Evolutionary conservation across 2,113 vertebrate species (phyloP), one percentile per base, ranked within the genome.

Genomic region (Australoheros scitulus): DNA sequence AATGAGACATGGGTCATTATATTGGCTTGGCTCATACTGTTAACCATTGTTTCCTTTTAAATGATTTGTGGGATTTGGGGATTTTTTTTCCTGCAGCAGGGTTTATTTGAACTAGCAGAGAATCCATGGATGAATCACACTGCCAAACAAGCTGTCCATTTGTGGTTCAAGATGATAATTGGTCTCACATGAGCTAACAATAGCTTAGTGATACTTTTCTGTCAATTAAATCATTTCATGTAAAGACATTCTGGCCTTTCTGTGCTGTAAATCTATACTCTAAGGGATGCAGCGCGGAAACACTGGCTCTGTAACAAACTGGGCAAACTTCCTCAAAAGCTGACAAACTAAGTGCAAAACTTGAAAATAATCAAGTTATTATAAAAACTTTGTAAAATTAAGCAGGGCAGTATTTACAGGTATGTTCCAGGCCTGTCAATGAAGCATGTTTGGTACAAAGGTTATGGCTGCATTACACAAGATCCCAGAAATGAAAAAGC

Each of bases 21-120:
- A 80, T 11, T 26, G 72, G 72, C 70, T 76, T 84, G 61, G 61
- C 75, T 74, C 68, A 57, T 81, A 80, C 41, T 72, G 18, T 80
- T 83, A 13, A 20, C 41, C 34, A 82, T 86, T 85, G 80, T 88
- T 90, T 89, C 64, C 61, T 84, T 82, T 84, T 61, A 85, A 88
- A 89, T 89, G 55, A 89, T 87, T 89, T 88, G 60, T 63, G 76
- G 82, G 79, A 87, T 90, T 89, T 89, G 34, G 86, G 90, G 81
- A 81, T 58, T 76, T 81, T 57, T 76, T 50, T 8, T 83, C 41
- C 50, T 43, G 18, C 20, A 63, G 58, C 61, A 74, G 56, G 61
- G 63, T 77, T 76, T 83, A 43, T 91, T 86, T 88, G 76, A 89
- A 80, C 17, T 78, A 77, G 70, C 72, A 75, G 52, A 65, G 60